Evolutionary conservation across 2,888 invertebrate species (phyloP).

Genomic region (Habrosyne pyritoides): DNA sequence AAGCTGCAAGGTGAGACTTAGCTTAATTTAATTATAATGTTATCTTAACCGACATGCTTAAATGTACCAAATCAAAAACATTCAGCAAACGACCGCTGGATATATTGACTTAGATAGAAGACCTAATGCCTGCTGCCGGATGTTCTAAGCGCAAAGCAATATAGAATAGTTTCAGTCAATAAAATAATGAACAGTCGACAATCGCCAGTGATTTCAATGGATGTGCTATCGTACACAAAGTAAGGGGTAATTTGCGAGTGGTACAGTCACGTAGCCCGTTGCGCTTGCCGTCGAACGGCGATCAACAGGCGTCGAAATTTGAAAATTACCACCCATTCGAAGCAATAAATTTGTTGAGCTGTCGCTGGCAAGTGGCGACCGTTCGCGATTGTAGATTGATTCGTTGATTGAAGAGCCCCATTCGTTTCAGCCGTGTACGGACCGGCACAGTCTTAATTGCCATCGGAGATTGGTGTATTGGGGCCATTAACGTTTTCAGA

Average conservation of each 20-base stretch:
- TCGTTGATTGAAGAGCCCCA: conserved; percentile 82
- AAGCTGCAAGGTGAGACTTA: too few species aligned
- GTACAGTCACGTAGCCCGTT: conserved; percentile 37
- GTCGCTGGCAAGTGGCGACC: conserved; percentile 79
- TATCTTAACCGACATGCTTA: background rate
- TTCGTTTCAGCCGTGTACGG: conserved; percentile 74
- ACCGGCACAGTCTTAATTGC: conserved; percentile 78
- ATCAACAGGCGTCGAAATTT: conserved; percentile 79
- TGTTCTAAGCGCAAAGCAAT: conserved; percentile 18
- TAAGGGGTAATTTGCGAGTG: conserved; percentile 45
- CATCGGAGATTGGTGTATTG: conserved; percentile 73
- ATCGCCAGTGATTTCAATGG: conserved; percentile 35
- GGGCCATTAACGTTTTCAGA: conserved; percentile 53
- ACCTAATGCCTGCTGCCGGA: conserved; percentile 23
- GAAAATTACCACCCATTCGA: conserved; percentile 74
- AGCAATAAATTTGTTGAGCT: conserved; percentile 80
- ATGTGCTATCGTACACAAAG: conserved; percentile 41
- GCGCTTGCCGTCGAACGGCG: conserved; percentile 41
- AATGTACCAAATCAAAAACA: background rate
- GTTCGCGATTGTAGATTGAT: conserved; percentile 81
- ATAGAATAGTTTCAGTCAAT: conserved; percentile 9
- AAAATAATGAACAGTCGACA: conserved; percentile 31
- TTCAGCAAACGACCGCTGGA: conserved; percentile 13
- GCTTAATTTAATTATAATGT: too few species aligned
- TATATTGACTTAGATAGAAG: too few species aligned